Evolutionary conservation across 2,113 vertebrate genomes (phyloP).

Genomic region (Pyrgilauda ruficollis): DNA sequence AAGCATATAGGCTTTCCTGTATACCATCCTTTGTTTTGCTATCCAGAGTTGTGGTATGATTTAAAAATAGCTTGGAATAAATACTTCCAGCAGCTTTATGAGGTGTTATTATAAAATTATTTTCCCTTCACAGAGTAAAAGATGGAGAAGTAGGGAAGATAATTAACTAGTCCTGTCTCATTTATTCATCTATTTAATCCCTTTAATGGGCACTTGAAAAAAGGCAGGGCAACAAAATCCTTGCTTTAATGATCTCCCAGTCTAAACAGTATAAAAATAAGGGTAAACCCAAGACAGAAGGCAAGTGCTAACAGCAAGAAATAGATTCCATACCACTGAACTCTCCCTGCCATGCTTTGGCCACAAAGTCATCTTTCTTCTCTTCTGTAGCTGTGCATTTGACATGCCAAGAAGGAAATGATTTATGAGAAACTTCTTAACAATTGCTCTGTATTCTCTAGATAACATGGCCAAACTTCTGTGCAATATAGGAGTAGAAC

Average conservation of each 20-base stretch:
- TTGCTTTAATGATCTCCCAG: neutral
- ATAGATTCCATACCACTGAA: neutral
- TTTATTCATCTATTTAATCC: neutral
- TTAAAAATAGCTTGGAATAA: neutral
- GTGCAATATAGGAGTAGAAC: neutral
- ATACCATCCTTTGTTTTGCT: neutral
- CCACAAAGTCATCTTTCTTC: conserved; percentile 38
- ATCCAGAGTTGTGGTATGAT: neutral
- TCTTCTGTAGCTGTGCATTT: neutral
- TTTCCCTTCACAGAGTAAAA: neutral
- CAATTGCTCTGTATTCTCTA: neutral
- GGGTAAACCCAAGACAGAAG: neutral
- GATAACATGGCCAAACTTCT: neutral
- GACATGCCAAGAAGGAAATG: neutral
- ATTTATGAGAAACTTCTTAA: neutral
- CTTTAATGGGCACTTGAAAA: neutral
- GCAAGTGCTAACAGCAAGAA: neutral
- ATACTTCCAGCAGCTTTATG: neutral
- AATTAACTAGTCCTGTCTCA: neutral
- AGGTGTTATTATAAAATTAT: neutral
- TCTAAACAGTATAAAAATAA: neutral
- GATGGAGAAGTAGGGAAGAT: neutral
- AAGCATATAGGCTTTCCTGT: neutral
- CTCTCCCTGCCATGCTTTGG: neutral
- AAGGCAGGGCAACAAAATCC: neutral